phyloP scores from a whole-genome alignment of 2,113 vertebrate species.

The Platycercus adscitus region DNA sequence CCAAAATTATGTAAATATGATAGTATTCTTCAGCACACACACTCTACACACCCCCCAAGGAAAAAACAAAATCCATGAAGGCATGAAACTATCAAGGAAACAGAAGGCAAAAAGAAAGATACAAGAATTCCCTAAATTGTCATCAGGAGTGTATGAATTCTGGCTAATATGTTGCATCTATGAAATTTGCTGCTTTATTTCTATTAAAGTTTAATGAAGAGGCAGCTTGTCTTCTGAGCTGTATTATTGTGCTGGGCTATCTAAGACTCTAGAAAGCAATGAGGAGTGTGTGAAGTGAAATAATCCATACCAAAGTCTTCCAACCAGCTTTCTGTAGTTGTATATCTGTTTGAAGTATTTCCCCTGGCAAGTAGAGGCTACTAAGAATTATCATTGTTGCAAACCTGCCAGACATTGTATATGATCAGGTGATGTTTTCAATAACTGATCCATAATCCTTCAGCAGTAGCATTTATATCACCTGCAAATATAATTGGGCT shows the following conservation, averaged over 20 bases:
- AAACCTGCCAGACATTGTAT: neutral
- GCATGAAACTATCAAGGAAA: neutral
- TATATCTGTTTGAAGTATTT: neutral
- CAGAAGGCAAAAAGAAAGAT: neutral
- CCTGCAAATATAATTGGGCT: neutral
- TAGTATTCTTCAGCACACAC: neutral
- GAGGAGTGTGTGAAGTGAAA: neutral
- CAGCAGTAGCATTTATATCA: neutral
- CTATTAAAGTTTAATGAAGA: neutral
- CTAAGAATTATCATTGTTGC: neutral
- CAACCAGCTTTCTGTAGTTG: neutral
- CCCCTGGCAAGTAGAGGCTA: neutral
- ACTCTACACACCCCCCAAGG: neutral
- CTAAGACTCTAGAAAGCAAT: neutral
- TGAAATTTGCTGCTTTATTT: neutral
- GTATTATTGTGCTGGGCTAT: neutral
- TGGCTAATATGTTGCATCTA: neutral
- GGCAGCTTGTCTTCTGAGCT: neutral
- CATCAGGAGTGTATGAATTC: neutral
- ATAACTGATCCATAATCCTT: neutral
- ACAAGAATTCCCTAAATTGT: neutral
- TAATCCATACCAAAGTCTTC: neutral
- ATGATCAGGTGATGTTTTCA: neutral
- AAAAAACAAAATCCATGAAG: neutral
- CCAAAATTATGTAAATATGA: neutral